Evolutionary conservation across 2,888 invertebrate species (phyloP).

Genomic region (Microlaimidae sp.): DNA sequence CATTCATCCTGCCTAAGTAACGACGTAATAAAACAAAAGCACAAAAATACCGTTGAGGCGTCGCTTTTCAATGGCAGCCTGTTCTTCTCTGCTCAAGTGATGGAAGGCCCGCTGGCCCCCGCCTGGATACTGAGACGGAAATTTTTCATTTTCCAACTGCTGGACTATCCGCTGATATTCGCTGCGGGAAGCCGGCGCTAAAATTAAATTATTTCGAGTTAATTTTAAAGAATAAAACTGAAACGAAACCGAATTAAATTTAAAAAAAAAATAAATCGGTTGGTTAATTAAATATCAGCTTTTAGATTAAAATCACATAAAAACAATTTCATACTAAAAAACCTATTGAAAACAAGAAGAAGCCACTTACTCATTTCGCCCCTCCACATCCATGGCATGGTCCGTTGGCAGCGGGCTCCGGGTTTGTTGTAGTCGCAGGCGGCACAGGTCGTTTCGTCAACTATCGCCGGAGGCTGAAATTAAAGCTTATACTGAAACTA

Average conservation of each 20-base stretch:
- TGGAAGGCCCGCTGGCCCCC: conserved; percentile 70
- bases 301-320: too few relatives aligned
- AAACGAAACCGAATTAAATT: too few relatives aligned
- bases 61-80: conserved; percentile 77
- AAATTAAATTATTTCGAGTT: conserved; percentile 25
- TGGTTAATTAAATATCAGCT: too few relatives aligned
- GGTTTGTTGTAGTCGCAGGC: conserved; percentile 87
- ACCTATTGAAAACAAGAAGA: too few relatives aligned
- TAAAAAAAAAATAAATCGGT: too few relatives aligned
- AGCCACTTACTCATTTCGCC: conserved; percentile 62
- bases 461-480: conserved; percentile 75
- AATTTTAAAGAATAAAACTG: too few relatives aligned
- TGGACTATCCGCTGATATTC: conserved; percentile 90
- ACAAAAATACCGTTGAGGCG: conserved; percentile 50
- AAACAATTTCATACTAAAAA: too few relatives aligned
- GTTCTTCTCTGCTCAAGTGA: conserved; percentile 50
- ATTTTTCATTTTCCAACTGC: conserved; percentile 87
- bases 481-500: too few relatives aligned
- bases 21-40: too few relatives aligned
- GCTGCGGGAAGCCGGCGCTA: conserved; percentile 66
- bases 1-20: too few relatives aligned
- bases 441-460: conserved; percentile 72
- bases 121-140: conserved; percentile 56
- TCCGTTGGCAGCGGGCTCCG: conserved; percentile 69
- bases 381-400: conserved; percentile 95